Evolutionary conservation across 2,113 vertebrate species (phyloP).

Genomic region (Microtus oregoni): DNA sequence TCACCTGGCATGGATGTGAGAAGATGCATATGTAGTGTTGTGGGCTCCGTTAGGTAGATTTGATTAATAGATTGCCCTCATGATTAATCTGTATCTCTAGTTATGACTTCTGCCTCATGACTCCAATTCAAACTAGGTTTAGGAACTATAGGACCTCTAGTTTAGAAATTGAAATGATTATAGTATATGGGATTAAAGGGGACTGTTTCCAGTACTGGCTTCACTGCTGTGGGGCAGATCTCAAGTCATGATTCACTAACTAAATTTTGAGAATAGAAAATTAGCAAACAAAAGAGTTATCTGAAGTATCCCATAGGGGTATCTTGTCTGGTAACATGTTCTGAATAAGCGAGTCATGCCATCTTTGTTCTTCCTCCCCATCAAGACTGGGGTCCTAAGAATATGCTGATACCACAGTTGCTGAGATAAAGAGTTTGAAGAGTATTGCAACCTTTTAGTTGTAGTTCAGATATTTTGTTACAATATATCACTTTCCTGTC

Average conservation of each 20-base stretch:
- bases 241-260: not conserved
- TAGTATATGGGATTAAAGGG: not conserved
- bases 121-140: too few relatives aligned
- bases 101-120: not conserved
- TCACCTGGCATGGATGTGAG: not conserved
- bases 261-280: not conserved
- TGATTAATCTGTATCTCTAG: not conserved
- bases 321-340: not conserved
- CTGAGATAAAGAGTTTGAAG: not conserved
- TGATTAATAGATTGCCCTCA: not conserved
- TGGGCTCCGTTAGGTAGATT: not conserved
- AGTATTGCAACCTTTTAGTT: not conserved
- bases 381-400: slow-evolving; percentile 2
- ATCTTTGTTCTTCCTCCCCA: not conserved
- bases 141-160: not conserved
- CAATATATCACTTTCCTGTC: slow-evolving; percentile 2
- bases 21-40: not conserved
- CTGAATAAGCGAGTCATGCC: not conserved
- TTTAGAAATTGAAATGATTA: not conserved
- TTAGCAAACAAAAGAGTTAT: not conserved
- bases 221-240: not conserved
- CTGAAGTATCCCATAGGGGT: not conserved
- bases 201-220: not conserved
- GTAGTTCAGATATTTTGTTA: not conserved
- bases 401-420: not conserved